These are phyloP conservation scores for Zaprionus inermis DNA, from an alignment of 1,140 invertebrate genomes.

Conservation along the genomic window DNA sequence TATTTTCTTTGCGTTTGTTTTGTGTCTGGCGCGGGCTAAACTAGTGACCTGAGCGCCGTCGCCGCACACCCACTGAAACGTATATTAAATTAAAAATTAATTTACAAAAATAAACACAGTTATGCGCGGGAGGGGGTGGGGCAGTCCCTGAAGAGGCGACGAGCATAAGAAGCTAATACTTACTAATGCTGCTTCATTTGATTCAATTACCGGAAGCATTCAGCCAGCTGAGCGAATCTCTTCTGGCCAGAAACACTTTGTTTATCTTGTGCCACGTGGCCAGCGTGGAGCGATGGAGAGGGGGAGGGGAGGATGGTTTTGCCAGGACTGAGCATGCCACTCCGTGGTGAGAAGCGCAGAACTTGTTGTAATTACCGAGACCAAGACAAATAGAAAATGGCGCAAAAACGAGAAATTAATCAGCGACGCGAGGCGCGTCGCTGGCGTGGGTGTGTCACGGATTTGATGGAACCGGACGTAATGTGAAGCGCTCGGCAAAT, in stretches of 20 bases:
- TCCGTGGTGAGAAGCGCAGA: conserved; percentile 39
- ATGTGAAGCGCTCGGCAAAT: conserved; percentile 72
- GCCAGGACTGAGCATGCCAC: no score
- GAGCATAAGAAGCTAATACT: conserved; percentile 79
- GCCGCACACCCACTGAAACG: conserved; percentile 45
- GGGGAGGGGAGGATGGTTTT: no score
- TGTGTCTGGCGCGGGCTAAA: conserved; percentile 58
- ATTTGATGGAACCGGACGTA: conserved; percentile 56
- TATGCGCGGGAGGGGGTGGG: conserved; percentile 41
- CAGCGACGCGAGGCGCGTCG: conserved; percentile 44
- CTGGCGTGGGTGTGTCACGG: background rate
- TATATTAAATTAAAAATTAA: conserved; percentile 83
- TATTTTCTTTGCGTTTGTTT: conserved; percentile 28
- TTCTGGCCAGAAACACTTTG: conserved; percentile 46
- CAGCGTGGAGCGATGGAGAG: background rate
- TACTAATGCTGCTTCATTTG: conserved; percentile 82
- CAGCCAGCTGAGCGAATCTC: conserved; percentile 45
- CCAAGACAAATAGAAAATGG: conserved; percentile 82
- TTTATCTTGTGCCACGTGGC: conserved; percentile 71
- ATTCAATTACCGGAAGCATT: conserved; percentile 80
- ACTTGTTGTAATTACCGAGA: conserved; percentile 78
- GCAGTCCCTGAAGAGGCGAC: conserved; percentile 30
- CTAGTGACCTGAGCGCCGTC: conserved; percentile 41
- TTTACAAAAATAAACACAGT: conserved; percentile 80
- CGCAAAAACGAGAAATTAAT: conserved; percentile 81